Base-by-base conservation (phyloP, 2,888 invertebrate genomes). In the Parnassius apollo region DNA sequence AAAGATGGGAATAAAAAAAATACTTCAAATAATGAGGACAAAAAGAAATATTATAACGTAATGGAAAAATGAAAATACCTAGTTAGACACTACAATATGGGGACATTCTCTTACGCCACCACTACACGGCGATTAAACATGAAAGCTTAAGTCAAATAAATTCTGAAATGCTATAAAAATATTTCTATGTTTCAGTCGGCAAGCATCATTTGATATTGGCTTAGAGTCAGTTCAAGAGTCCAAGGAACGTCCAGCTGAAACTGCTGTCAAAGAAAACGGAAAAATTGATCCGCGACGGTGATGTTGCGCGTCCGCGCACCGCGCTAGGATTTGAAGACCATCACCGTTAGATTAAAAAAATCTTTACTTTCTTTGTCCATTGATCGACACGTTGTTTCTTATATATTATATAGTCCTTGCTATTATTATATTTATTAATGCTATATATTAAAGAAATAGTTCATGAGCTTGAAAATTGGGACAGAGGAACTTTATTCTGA, bases 191-290 rank as follows among this genome's bases (percentile, higher is more conserved):
- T 64, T 66, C 74, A 60, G 67, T 78, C 86, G 87, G 61, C 89
- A 90, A 81, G 69, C 83, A 7, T 91, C 91, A 2, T 91, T 91
- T 68, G 91, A 91, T 70, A 80, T 86, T 25, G 85, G 76, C 1
- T 73, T 91, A 9, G 91, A 91, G 66, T 82, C 91, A 0, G 91
- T 91, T 0, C 76, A 85, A 65, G 91, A 91, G 67, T 70, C 80
- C 10, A 75, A 73, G 67, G 74, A 80, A 78, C 48, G 84, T 85
- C 67, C 82, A 77, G 61, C 76, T 69, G 61, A 79, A 75, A 66
- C 81, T 78, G 48, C 65, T 65, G n/a, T 60, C 69, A 22, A 78
- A 71, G 66, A 60, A 44, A 64, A 64, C 42, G 57, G 61, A 0
- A 66, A 61, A 60, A 11, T 44, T 3, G 67, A 66, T 45, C 64